Base-by-base conservation (phyloP, 2,888 invertebrate species). In the Ophion obscuratus region DNA sequence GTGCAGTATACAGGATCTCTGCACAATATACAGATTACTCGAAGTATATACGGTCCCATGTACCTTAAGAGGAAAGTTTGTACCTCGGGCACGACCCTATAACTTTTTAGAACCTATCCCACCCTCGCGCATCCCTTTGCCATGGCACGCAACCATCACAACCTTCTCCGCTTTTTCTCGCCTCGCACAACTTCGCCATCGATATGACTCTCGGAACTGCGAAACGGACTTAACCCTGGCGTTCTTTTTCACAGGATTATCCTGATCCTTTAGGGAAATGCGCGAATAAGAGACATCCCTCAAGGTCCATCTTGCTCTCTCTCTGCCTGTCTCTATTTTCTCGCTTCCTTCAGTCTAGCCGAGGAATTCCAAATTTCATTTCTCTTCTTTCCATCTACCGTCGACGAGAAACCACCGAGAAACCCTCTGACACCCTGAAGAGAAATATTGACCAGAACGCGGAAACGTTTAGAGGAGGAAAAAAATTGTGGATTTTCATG, bases 41-140 rank as follows among this genome's bases (percentile, higher is more conserved):
- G 59, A 84, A 64, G 79, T 66, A 57, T 73, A 77, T 71, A 61
- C 67, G 78, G 53, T 59, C 11, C 27, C 62, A 64, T 76, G 70
- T 79, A 83, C 79, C 76, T 83, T 85, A 82, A 87, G 83, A 88
- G 85, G 87, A 87, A 88, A 87, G 87, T 87, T 87, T 75, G 82
- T 76, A 86, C 82, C 83, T 76, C 68, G 82, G 66, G 79, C 84
- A 85, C 82, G 85, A 83, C 76, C 85, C 86, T 85, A 87, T 86
- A 88, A 87, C 88, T 88, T 87, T 87, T 88, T 82, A 87, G 87
- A 88, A 83, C 82, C 82, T 75, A 36, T 20, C 17, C 40, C 64
- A 36, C 71, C 36, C 40, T 36, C 73, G 17, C 24, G 24, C 10
- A 64, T 79, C 64, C 67, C 47, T 14, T 75, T 71, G 76, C 66